Conservation (phyloP, 2,113 vertebrate genomes). For the Aleadryas rufinucha region DNA sequence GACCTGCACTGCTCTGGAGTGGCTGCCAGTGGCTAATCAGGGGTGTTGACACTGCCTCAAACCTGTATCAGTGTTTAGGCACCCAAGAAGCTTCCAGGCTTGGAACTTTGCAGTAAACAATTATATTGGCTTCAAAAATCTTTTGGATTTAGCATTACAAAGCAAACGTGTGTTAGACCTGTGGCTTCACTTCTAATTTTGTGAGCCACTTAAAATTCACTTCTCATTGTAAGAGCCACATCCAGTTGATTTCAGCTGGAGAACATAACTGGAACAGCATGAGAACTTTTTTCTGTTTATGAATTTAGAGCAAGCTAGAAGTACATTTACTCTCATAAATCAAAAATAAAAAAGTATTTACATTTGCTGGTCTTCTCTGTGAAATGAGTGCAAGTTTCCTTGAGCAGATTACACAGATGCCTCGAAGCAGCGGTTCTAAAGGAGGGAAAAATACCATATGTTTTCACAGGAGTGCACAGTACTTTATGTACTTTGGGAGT, state of each 20-base stretch:
- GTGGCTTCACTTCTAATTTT: not conserved
- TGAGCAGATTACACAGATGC: constrained; percentile 86
- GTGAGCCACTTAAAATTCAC: not conserved
- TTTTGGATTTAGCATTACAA: not conserved
- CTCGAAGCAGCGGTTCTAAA: constrained; percentile 82
- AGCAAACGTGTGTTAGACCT: rapidly evolving
- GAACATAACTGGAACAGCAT: not conserved
- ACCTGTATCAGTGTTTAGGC: not conserved
- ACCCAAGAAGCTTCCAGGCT: not conserved
- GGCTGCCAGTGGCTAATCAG: not conserved
- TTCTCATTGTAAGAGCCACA: not conserved
- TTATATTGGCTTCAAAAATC: not conserved
- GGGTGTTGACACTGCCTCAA: not conserved
- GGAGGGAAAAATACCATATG: not conserved
- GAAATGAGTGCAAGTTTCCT: constrained; percentile 85
- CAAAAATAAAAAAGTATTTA: constrained; percentile 71
- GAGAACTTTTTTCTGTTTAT: not conserved
- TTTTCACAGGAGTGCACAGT: not conserved
- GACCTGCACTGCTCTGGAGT: not conserved
- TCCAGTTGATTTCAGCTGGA: not conserved
- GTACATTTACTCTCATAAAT: not conserved
- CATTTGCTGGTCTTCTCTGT: constrained; percentile 86
- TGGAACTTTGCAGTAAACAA: not conserved
- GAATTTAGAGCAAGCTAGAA: not conserved
- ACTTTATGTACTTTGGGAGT: not conserved